These are phyloP conservation scores for Atopsyche davidsoni DNA, from an alignment of 1,140 invertebrate genomes.

Conservation along the genomic window DNA sequence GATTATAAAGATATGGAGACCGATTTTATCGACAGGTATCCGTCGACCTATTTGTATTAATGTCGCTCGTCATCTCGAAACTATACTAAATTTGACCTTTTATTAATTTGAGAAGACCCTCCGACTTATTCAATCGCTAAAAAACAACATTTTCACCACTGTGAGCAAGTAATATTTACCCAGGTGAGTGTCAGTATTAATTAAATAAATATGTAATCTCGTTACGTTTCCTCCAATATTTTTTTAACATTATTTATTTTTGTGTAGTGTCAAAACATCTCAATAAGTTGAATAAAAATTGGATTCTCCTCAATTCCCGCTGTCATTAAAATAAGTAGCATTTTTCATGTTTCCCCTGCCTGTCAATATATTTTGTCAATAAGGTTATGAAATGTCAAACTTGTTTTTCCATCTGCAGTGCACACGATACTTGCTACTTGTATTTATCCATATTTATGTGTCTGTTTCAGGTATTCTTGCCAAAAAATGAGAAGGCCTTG, in stretches of 20 bases:
- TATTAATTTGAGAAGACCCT: too few relatives aligned
- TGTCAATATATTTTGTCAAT: too few relatives aligned
- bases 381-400: constrained; percentile 20
- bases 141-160: constrained; percentile 1
- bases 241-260: too few relatives aligned
- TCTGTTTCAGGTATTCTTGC: constrained; percentile 5
- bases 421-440: too few relatives aligned
- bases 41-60: constrained; percentile 27
- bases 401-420: constrained; percentile 4
- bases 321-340: too few relatives aligned
- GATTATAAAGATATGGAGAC: constrained; percentile 18
- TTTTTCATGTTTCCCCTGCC: too few relatives aligned
- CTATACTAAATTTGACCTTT: too few relatives aligned
- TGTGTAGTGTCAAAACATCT: too few relatives aligned
- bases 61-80: constrained; percentile 28
- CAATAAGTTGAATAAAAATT: too few relatives aligned
- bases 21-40: constrained; percentile 20
- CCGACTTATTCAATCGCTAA: background rate
- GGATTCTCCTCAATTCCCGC: too few relatives aligned
- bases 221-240: constrained; percentile 6
- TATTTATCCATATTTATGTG: too few relatives aligned
- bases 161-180: background rate
- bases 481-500: constrained; percentile 10
- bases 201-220: background rate
- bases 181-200: background rate